Conservation (phyloP, 2,888 invertebrate species). For the Diachrysia chrysitis region DNA sequence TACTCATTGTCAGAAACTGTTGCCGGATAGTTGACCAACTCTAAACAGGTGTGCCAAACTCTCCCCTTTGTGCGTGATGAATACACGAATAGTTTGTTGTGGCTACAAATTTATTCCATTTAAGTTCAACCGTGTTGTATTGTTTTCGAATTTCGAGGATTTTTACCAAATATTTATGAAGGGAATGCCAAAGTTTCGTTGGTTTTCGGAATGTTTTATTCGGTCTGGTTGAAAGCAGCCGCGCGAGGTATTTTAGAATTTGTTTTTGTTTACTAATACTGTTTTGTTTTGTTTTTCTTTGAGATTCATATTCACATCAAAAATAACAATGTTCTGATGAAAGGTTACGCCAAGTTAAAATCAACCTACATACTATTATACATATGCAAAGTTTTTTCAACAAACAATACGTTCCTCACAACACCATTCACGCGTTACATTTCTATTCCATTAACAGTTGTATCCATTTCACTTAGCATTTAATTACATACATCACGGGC, state of each 20-base stretch:
- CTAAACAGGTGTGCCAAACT: conserved; percentile 48
- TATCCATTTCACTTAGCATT: conserved; percentile 40
- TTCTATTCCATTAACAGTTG: conserved; percentile 22
- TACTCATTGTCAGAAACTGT: conserved; percentile 51
- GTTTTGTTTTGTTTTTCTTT: conserved; percentile 8
- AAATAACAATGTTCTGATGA: background rate
- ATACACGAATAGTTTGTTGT: conserved; percentile 54
- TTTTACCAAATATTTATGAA: conserved; percentile 45
- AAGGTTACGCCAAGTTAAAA: background rate
- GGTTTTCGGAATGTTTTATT: conserved; percentile 38
- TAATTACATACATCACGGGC: conserved; percentile 31
- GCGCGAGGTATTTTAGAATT: conserved; percentile 29
- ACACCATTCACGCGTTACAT: conserved; percentile 13
- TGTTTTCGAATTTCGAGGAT: conserved; percentile 32
- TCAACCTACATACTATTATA: background rate
- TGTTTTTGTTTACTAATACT: conserved; percentile 8
- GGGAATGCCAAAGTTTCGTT: conserved; percentile 45
- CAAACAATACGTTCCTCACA: background rate
- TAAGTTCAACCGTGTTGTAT: conserved; percentile 50
- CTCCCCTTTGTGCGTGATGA: conserved; percentile 56
- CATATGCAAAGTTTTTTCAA: background rate
- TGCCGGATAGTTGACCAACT: conserved; percentile 53
- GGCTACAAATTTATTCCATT: conserved; percentile 58
- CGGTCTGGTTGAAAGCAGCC: conserved; percentile 32
- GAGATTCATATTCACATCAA: conserved; percentile 23